Evolutionary conservation across 2,113 vertebrate species (phyloP).

Genomic region (Hylia prasina): DNA sequence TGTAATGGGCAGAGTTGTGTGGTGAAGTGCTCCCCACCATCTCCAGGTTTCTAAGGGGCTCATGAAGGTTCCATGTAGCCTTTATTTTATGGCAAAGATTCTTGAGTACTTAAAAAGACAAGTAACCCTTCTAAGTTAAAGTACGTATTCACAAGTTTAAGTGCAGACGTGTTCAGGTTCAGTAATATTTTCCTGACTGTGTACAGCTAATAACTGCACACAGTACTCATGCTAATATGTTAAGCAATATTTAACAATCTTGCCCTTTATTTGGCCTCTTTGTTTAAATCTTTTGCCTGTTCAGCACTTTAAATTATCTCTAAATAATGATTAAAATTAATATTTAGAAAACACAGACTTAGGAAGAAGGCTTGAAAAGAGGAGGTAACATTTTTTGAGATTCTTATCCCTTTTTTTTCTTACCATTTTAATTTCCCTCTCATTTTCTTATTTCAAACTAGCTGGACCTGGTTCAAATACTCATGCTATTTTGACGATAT

Average conservation of each 20-base stretch:
- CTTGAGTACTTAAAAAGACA: not conserved
- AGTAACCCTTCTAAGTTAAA: not conserved
- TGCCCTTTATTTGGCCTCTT: not conserved
- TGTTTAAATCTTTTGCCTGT: not conserved
- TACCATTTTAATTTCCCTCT: slow-evolving; percentile 7
- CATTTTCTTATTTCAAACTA: slow-evolving; percentile 25
- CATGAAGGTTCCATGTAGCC: not conserved
- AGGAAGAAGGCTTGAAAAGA: not conserved
- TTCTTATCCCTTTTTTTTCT: not conserved
- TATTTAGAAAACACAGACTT: not conserved
- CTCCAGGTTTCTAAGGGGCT: not conserved
- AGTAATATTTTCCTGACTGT: not conserved
- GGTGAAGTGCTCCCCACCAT: not conserved
- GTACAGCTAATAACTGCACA: not conserved
- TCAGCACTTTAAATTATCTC: not conserved
- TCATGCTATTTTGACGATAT: slow-evolving; percentile 49
- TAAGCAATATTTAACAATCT: not conserved
- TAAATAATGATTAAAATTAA: not conserved
- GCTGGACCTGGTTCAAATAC: slow-evolving; percentile 35
- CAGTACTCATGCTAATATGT: not conserved
- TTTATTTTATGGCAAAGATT: not conserved
- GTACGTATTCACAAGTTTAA: not conserved
- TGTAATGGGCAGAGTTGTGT: not conserved
- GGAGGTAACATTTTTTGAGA: not conserved
- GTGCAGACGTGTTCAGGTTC: fast-evolving